These are phyloP conservation scores for Rhinogobio ventralis DNA, from an alignment of 2,797 vertebrate genomes.

Conservation along the genomic window DNA sequence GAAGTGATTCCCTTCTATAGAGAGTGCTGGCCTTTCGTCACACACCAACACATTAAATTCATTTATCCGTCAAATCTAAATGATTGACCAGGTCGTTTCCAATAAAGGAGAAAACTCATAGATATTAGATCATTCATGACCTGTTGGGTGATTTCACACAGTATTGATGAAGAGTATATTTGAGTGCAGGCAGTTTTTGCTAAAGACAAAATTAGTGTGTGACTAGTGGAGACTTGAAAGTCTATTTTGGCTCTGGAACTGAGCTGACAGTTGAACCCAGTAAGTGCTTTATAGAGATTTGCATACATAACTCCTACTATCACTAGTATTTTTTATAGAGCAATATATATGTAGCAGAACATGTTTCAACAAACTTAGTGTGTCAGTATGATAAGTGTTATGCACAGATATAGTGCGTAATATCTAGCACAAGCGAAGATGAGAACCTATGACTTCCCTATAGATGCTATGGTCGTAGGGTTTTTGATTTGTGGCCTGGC, in stretches of 20 bases:
- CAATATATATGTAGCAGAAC: background rate
- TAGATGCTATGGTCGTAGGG: background rate
- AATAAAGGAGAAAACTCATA: background rate
- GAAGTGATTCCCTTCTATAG: background rate
- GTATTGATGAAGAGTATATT: background rate
- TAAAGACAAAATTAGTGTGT: constrained; percentile 61
- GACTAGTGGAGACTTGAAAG: constrained; percentile 48
- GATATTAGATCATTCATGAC: background rate
- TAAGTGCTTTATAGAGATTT: constrained; percentile 54
- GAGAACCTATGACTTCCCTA: background rate
- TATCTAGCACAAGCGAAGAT: background rate
- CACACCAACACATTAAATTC: background rate
- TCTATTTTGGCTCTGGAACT: constrained; percentile 60
- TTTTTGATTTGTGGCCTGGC: constrained; percentile 16
- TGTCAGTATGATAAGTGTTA: background rate
- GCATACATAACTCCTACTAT: background rate
- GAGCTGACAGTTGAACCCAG: constrained; percentile 57
- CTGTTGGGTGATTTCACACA: background rate
- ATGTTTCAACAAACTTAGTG: background rate
- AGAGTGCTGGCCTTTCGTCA: background rate
- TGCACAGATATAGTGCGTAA: background rate
- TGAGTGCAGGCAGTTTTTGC: constrained; percentile 38
- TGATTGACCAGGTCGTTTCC: background rate
- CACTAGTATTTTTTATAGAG: background rate
- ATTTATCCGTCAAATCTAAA: background rate